Base-by-base conservation (phyloP, 2,888 invertebrate species). In the Sphinx pinastri region DNA sequence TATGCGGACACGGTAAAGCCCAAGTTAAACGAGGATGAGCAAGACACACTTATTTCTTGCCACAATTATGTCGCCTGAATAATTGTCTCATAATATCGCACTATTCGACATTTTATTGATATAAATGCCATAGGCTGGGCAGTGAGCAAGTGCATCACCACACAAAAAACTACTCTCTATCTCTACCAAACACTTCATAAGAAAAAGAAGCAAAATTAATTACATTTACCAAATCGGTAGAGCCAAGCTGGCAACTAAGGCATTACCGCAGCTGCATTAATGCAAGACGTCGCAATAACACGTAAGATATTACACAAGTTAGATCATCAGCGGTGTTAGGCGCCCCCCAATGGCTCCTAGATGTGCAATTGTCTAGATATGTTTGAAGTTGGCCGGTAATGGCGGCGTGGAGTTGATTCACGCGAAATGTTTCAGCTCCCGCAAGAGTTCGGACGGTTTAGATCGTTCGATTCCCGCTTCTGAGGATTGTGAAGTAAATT, bases 241-340 rank as follows among this genome's bases (percentile, higher is more conserved):
- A 63, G 19, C 49, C 19, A 47, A 47, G 75, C 74, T 77, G 79
- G 79, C 79, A 78, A 76, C 77, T 73, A 71, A 69, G 74, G 78
- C 76, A 79, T 79, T 77, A 77, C 79, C 78, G 72, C 79, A 73
- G 63, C 76, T 84, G 86, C 89, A 87, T 84, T 88, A 87, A 86
- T 86, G 88, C 88, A 87, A 81, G 79, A 74, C 79, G 80, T 80
- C 77, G 85, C 89, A 81, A 88, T 92, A 90, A 88, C 86, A 80
- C 79, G 78, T 87, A 85, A 89, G 88, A 88, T 89, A 92, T 87
- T 80, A 83, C 81, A 73, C 81, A 92, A 92, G 85, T 92, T 92
- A 80, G 87, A 83, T 88, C 90, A 89, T 91, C 90, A 90, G 84
- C 74, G 85, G 81, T 78, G 81, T 82, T 81, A 81, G 81, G 73